These are phyloP conservation scores for Salticus scenicus DNA, from an alignment of 2,888 invertebrate genomes.

Conservation along the genomic window DNA sequence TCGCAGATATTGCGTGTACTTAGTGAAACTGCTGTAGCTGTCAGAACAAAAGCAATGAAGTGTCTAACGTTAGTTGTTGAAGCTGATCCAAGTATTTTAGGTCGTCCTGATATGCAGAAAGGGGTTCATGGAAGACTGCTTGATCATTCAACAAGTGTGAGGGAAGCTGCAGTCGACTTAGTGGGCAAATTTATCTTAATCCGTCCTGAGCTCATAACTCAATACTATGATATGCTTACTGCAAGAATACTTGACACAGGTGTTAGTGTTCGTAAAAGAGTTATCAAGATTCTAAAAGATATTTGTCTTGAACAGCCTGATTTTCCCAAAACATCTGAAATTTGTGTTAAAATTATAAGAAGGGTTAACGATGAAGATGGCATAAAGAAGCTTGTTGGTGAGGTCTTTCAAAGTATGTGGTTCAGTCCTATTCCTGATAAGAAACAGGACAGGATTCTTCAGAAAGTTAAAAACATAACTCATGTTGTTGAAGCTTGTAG, in stretches of 20 bases:
- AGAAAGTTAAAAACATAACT: slow-evolving; percentile 96
- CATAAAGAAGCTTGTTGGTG: slow-evolving; percentile 91
- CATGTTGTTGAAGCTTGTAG: slow-evolving; percentile 90
- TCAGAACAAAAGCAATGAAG: slow-evolving; percentile 98
- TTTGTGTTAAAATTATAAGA: slow-evolving; percentile 98
- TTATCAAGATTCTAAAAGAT: slow-evolving; percentile 98
- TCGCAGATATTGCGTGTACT: slow-evolving; percentile 90
- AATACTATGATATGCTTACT: slow-evolving; percentile 97
- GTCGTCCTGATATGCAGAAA: slow-evolving; percentile 94
- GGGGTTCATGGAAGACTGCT: slow-evolving; percentile 96
- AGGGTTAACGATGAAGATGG: slow-evolving; percentile 97
- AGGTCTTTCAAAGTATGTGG: slow-evolving; percentile 99
- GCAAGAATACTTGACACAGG: slow-evolving; percentile 97
- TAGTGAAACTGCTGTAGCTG: slow-evolving; percentile 93
- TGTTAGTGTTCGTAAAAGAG: slow-evolving; percentile 98
- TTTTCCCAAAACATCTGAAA: slow-evolving; percentile 97
- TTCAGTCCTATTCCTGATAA: slow-evolving; percentile 89
- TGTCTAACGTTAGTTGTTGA: slow-evolving; percentile 98
- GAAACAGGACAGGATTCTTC: slow-evolving; percentile 75
- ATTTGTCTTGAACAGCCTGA: slow-evolving; percentile 98
- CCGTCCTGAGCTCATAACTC: slow-evolving; percentile 95
- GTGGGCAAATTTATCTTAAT: slow-evolving; percentile 98
- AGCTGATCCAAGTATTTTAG: slow-evolving; percentile 90
- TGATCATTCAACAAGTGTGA: slow-evolving; percentile 97
- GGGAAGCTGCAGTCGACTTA: slow-evolving; percentile 98